Conservation (phyloP, 1,140 invertebrate species). For the Anastrepha obliqua region DNA sequence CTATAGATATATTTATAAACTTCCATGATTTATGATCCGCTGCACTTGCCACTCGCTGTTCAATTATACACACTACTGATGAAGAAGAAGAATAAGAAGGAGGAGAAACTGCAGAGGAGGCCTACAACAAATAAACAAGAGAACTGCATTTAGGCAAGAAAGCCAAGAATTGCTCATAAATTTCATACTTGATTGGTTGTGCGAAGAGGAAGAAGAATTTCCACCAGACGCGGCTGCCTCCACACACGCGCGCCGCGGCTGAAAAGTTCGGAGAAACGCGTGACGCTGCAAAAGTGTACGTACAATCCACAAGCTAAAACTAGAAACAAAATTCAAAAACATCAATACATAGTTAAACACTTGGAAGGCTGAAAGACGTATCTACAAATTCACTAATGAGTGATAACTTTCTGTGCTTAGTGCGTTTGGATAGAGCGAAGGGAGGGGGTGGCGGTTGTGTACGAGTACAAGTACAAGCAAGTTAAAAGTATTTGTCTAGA, state of each 20-base stretch:
- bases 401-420: background rate
- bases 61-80: background rate
- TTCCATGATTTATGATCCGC: background rate
- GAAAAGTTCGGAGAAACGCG: background rate
- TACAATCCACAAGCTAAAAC: background rate
- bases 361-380: background rate
- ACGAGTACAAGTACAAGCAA: background rate
- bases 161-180: conserved; percentile 30
- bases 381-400: background rate
- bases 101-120: background rate
- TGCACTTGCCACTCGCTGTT: background rate
- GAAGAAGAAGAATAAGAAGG: background rate
- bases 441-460: background rate
- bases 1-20: background rate
- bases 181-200: background rate
- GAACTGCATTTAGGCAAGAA: background rate
- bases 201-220: background rate
- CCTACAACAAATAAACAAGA: conserved; percentile 1
- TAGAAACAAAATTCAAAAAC: background rate
- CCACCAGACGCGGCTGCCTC: too few species aligned
- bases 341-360: conserved; percentile 9
- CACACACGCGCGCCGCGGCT: background rate
- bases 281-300: background rate
- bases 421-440: background rate
- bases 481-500: conserved; percentile 35